Evolutionary conservation across 2,888 invertebrate genomes (phyloP).

Genomic region (Meliscaeva auricollis): DNA sequence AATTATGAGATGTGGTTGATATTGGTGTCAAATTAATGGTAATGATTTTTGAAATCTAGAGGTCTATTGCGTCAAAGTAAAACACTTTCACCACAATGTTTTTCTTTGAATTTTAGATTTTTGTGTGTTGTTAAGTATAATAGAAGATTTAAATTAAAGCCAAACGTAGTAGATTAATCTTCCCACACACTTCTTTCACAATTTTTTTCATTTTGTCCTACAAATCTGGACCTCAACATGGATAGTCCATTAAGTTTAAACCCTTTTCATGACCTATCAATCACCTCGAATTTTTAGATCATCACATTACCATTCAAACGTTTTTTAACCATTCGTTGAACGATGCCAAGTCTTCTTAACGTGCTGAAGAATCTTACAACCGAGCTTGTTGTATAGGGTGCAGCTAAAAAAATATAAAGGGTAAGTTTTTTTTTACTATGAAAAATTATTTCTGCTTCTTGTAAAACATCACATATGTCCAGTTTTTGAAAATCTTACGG

Average conservation of each 20-base stretch:
- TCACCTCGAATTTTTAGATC: background rate
- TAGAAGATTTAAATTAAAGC: too few species aligned
- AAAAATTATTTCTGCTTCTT: background rate
- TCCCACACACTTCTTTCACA: background rate
- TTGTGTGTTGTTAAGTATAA: too few species aligned
- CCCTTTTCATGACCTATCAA: background rate
- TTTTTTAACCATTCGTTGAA: too few species aligned
- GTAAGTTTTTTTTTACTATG: background rate
- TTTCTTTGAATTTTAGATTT: too few species aligned
- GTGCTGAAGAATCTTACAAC: background rate
- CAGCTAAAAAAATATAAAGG: background rate
- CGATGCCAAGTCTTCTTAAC: background rate
- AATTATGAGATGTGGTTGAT: too few species aligned
- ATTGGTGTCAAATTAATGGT: too few species aligned
- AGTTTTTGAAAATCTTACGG: background rate
- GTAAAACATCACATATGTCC: background rate
- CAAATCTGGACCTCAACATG: conserved; percentile 4
- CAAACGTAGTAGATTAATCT: conserved; percentile 2
- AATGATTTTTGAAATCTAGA: too few species aligned
- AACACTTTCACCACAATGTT: too few species aligned
- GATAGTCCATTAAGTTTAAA: too few species aligned
- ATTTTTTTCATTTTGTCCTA: background rate
- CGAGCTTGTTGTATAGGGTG: background rate
- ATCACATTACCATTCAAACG: background rate
- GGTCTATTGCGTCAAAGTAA: too few species aligned